These are phyloP conservation scores for Microhierax caerulescens DNA, from an alignment of 2,797 vertebrate species.

Conservation along the genomic window DNA sequence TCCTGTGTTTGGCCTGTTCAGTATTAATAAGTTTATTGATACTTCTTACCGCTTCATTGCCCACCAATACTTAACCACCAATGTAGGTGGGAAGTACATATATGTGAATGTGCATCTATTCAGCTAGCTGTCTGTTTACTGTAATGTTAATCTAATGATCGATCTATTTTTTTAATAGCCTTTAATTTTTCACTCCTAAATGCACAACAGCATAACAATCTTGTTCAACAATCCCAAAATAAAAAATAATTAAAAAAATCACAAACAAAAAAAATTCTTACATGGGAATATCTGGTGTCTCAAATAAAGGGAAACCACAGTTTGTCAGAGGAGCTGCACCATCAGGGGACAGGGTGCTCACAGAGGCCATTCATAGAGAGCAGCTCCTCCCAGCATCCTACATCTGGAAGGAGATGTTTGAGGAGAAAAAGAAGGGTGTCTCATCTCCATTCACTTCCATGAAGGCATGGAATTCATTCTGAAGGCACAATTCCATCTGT, in stretches of 20 bases:
- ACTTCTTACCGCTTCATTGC: neutral
- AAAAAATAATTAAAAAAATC: neutral
- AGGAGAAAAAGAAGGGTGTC: neutral
- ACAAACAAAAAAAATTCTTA: neutral
- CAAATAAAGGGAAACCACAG: neutral
- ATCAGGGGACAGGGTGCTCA: neutral
- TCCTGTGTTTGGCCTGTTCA: neutral
- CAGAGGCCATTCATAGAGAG: neutral
- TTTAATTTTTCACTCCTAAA: neutral
- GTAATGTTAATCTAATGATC: neutral
- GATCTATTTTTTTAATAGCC: neutral
- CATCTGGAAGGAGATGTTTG: neutral
- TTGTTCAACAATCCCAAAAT: accelerated
- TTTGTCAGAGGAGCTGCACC: neutral
- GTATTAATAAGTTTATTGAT: neutral
- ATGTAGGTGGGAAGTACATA: neutral
- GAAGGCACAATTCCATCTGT: neutral
- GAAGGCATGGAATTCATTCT: too few species aligned
- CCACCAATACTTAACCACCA: neutral
- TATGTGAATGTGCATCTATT: neutral
- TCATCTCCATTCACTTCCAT: neutral
- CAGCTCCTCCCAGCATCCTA: neutral
- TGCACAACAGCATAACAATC: neutral
- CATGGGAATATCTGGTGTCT: neutral
- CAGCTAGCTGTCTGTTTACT: neutral